phyloP scores from a whole-genome alignment of 2,797 vertebrate species.

The Kryptopterus vitreolus region DNA sequence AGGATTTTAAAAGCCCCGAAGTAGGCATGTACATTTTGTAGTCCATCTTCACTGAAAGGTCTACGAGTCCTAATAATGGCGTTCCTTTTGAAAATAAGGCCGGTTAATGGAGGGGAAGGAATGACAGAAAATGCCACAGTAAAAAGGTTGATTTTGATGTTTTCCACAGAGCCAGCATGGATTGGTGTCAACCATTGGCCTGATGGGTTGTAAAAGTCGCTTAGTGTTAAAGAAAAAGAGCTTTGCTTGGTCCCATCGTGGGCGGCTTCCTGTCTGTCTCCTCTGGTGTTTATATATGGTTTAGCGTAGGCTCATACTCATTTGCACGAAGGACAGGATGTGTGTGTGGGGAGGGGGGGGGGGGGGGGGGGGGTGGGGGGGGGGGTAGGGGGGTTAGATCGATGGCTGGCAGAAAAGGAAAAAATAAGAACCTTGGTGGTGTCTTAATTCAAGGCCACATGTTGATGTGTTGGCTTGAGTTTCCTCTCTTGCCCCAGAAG shows the following conservation, averaged over 20 bases:
- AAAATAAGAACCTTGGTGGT: background rate
- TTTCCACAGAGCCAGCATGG: conserved; percentile 6
- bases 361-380: no score
- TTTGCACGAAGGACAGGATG: conserved; percentile 34
- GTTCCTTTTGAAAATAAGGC: background rate
- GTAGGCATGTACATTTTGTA: background rate
- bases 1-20: background rate
- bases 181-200: conserved; percentile 16
- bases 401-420: background rate
- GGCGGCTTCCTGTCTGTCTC: conserved; percentile 50
- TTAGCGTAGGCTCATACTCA: conserved; percentile 41
- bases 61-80: background rate
- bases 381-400: conserved; percentile 14
- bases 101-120: background rate
- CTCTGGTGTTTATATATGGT: conserved; percentile 52
- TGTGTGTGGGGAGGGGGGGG: no score
- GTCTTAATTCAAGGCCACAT: conserved; percentile 24
- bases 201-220: conserved; percentile 15
- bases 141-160: background rate
- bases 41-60: background rate
- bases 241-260: conserved; percentile 26
- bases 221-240: conserved; percentile 34
- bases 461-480: conserved; percentile 38
- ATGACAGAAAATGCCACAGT: background rate
- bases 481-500: conserved; percentile 10